Evolutionary conservation across 2,113 vertebrate genomes (phyloP).

Genomic region (Callochromis pleurospilus): DNA sequence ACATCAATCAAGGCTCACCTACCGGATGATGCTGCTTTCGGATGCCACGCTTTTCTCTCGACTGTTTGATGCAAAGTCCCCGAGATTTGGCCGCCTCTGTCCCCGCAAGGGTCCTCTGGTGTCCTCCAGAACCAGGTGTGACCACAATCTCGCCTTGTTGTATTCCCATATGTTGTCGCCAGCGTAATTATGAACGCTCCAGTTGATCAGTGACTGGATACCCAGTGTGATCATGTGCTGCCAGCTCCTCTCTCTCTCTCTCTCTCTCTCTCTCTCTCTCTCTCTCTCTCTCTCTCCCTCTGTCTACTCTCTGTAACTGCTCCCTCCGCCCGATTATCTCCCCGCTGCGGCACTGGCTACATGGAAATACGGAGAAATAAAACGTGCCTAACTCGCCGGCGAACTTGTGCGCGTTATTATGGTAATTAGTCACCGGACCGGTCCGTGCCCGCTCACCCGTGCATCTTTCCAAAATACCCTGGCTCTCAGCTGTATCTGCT

Average conservation of each 20-base stretch:
- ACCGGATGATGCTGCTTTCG: constrained; percentile 36
- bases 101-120: constrained; percentile 14
- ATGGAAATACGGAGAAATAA: constrained; percentile 33
- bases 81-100: constrained; percentile 17
- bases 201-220: constrained; percentile 60
- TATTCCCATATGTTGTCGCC: constrained; percentile 67
- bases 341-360: constrained; percentile 64
- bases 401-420: constrained; percentile 58
- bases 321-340: constrained; percentile 61
- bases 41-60: constrained; percentile 14
- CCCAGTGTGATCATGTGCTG: constrained; percentile 56
- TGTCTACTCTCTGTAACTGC: constrained; percentile 38
- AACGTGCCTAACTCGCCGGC: constrained; percentile 38
- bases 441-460: constrained; percentile 13
- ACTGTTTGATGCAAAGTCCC: constrained; percentile 15
- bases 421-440: constrained; percentile 39
- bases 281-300: not conserved
- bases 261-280: not conserved
- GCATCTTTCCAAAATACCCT: not conserved
- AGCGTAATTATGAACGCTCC: constrained; percentile 52
- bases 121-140: constrained; percentile 47
- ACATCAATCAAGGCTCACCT: constrained; percentile 61
- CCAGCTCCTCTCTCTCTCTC: constrained; percentile 25
- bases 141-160: constrained; percentile 49
- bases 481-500: constrained; percentile 9